Evolutionary conservation across 2,888 invertebrate species (phyloP).

Genomic region (Sarcophaga variegata): DNA sequence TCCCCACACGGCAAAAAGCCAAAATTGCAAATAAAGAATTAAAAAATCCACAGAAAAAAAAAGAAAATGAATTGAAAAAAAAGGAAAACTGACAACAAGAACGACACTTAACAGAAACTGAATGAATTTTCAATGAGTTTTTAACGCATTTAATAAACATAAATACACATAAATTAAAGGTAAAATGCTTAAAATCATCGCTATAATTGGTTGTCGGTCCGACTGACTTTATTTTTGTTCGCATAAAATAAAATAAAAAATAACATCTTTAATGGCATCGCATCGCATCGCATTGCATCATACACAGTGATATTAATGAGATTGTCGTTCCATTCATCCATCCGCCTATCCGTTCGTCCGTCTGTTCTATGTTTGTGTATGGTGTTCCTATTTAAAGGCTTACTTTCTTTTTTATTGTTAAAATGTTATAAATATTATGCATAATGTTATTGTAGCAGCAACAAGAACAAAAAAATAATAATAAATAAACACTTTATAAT

Average conservation of each 20-base stretch:
- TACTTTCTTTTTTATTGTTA: neutral
- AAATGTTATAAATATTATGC: neutral
- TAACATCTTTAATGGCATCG: neutral
- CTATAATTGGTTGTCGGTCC: conserved; percentile 1
- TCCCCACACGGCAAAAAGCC: conserved; percentile 26
- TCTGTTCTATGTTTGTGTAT: neutral
- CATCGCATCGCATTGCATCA: conserved; percentile 12
- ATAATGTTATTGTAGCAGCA: neutral
- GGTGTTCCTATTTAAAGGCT: neutral
- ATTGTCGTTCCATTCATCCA: conserved; percentile 32
- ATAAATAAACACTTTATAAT: neutral
- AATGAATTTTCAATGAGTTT: conserved; percentile 63
- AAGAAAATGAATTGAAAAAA: conserved; percentile 18
- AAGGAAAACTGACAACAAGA: neutral
- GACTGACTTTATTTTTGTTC: conserved; percentile 9
- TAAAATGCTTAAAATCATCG: conserved; percentile 31
- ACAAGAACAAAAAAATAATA: neutral
- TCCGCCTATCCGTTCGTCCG: neutral
- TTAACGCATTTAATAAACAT: conserved; percentile 38
- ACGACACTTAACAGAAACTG: conserved; percentile 1
- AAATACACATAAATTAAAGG: conserved; percentile 60
- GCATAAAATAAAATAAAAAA: neutral
- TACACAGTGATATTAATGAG: conserved; percentile 53
- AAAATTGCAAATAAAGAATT: conserved; percentile 25
- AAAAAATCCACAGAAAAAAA: conserved; percentile 25